Evolutionary conservation across 64 coral and sea anemone genomes (phyloP), one percentile per base, ranked within the genome.

Genomic region (Hydrozoanthus tunicans): DNA sequence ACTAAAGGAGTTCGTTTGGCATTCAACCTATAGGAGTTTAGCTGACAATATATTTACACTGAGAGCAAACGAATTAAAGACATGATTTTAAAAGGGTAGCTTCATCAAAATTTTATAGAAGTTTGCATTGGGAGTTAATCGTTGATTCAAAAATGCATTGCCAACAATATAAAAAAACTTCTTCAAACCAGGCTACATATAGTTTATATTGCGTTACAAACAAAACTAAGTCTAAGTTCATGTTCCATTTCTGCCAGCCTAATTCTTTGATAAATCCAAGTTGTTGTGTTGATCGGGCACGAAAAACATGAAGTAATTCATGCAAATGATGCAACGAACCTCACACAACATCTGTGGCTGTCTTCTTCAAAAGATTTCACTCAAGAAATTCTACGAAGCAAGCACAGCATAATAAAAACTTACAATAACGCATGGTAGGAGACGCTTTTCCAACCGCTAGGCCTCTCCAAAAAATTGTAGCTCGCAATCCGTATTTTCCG

Each of bases 401-500:
- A 88, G 59, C 5, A 75, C 15, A 6, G 59, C 5, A 13, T 6
- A 69, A 51, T 58, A 73, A 62, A 24, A 75, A 88, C 84, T 88
- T 88, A 88, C 84, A 88, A 88, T 0, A 88, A 3, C 11, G 84
- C 84, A 70, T 88, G 84, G 24, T 88, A 88, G 5, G 84, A 74
- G 6, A 88, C 67, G 24, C 84, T 88, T 61, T 73, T 72, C 84
- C 84, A 88, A 3, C 84, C 84, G 26, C 69, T 88, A 0, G 84
- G 84, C 52, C 84, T 88, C 25, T 88, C 84, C 84, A 88, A 73
- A 88, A 88, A 88, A 70, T 88, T 88, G 20, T 88, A 88, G 55
- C 84, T 88, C 15, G 84, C 84, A 51, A 58, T 73, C 15, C 66
- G 69, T 43, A 74, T 88, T 32, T 72, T 88, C 10, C 84, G 84